Evolutionary conservation across 2,888 invertebrate species (phyloP).

Genomic region (Macaria liturata): DNA sequence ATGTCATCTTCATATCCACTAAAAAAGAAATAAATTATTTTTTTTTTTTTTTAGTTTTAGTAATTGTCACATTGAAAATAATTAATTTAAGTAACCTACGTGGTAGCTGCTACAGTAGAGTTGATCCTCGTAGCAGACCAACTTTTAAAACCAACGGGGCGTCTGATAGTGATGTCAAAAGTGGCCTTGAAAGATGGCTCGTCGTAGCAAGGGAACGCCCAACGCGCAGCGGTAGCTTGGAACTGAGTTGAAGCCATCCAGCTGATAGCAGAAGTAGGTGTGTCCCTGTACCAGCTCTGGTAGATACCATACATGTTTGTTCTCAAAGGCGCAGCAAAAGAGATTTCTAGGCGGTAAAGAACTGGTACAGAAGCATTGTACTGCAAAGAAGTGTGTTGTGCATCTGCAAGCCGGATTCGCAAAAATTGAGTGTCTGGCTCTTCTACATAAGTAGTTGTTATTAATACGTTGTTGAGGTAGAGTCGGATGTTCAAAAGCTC

Average conservation of each 20-base stretch:
- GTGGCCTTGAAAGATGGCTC: conserved; percentile 92
- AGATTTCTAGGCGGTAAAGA: conserved; percentile 51
- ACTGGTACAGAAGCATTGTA: conserved; percentile 43
- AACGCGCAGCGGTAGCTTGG: conserved; percentile 86
- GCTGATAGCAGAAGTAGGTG: conserved; percentile 43
- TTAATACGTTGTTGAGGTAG: conserved; percentile 45
- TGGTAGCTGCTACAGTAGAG: conserved; percentile 30
- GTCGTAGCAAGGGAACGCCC: conserved; percentile 91
- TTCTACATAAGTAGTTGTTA: conserved; percentile 24
- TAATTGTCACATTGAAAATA: too few species aligned
- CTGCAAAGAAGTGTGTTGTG: conserved; percentile 34
- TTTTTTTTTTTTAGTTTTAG: background rate
- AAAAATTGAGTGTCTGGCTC: conserved; percentile 55
- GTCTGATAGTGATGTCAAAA: conserved; percentile 86
- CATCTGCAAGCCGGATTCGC: conserved; percentile 40
- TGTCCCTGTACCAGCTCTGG: conserved; percentile 65
- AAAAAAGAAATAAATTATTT: conserved; percentile 17
- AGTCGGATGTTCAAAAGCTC: conserved; percentile 58
- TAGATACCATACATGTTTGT: conserved; percentile 75
- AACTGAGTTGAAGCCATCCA: conserved; percentile 88
- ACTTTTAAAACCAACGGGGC: conserved; percentile 71
- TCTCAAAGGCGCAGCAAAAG: conserved; percentile 55
- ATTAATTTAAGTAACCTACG: conserved; percentile 43
- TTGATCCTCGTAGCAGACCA: conserved; percentile 84
- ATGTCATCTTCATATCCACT: conserved; percentile 60